Percentiles rank a stretch among this genome's conserved stretches.
phyloP scores from a whole-genome alignment of 2,113 vertebrate genomes.

The Dicerorhinus sumatrensis region DNA sequence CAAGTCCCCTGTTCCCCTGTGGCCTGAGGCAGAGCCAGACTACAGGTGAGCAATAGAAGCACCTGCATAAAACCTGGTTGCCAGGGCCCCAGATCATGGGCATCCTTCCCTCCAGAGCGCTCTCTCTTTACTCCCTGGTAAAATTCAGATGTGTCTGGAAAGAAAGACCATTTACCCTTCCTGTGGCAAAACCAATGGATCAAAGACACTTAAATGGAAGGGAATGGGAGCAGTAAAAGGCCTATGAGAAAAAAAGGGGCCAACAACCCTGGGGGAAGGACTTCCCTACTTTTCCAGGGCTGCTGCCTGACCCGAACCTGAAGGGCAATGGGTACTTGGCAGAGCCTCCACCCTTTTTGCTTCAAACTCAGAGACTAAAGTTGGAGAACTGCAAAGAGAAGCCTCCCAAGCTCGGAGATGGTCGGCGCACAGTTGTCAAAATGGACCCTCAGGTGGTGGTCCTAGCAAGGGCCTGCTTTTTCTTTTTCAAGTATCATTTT shows the following conservation, averaged over 20 bases:
- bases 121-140: neutral
- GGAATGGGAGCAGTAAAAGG: neutral
- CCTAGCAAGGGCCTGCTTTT: neutral
- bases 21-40: neutral
- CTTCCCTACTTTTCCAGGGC: neutral
- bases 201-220: neutral
- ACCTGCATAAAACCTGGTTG: neutral
- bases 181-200: neutral
- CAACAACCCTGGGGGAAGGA: neutral
- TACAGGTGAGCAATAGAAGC: accelerated
- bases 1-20: neutral
- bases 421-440: neutral
- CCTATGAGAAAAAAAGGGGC: neutral
- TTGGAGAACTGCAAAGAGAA: neutral
- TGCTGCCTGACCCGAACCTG: neutral
- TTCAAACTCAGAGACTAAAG: neutral
- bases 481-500: neutral
- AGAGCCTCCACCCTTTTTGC: neutral
- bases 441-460: neutral
- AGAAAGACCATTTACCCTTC: neutral
- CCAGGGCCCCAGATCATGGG: neutral
- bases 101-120: accelerated
- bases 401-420: accelerated
- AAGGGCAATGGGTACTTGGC: neutral
- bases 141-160: neutral